phyloP scores from a whole-genome alignment of 2,797 vertebrate species.

The Helicolenus hilgendorfi region DNA sequence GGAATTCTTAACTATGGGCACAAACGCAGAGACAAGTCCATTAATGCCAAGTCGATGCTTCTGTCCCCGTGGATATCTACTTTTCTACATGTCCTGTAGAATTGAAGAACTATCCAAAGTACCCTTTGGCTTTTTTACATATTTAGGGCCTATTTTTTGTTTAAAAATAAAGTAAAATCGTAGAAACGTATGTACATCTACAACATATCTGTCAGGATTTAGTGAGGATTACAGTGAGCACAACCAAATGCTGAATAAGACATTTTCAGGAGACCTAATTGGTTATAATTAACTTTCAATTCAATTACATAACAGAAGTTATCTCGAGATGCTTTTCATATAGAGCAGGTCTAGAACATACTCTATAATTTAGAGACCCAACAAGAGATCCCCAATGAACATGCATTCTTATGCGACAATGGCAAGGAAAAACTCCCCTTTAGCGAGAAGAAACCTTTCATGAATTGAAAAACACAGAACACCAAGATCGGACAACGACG shows the following conservation, averaged over 20 bases:
- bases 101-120: not conserved
- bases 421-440: no score
- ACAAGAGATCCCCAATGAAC: no score
- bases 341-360: not conserved
- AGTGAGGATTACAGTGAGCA: not conserved
- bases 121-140: not conserved
- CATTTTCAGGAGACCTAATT: no score
- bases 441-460: no score
- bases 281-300: not conserved
- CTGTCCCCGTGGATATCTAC: not conserved
- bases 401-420: no score
- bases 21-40: conserved; percentile 53
- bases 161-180: not conserved
- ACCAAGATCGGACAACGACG: no score
- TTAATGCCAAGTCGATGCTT: conserved; percentile 54
- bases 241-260: no score
- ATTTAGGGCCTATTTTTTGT: not conserved
- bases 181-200: not conserved
- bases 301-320: not conserved
- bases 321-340: not conserved
- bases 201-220: not conserved
- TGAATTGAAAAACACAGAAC: no score
- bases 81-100: not conserved
- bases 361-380: not conserved
- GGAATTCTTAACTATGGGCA: conserved; percentile 73